Evolutionary conservation across 37 sponge, comb jelly and placozoan species (phyloP), one percentile per base, ranked within the genome.

Genomic region (Oscarella lobularis): DNA sequence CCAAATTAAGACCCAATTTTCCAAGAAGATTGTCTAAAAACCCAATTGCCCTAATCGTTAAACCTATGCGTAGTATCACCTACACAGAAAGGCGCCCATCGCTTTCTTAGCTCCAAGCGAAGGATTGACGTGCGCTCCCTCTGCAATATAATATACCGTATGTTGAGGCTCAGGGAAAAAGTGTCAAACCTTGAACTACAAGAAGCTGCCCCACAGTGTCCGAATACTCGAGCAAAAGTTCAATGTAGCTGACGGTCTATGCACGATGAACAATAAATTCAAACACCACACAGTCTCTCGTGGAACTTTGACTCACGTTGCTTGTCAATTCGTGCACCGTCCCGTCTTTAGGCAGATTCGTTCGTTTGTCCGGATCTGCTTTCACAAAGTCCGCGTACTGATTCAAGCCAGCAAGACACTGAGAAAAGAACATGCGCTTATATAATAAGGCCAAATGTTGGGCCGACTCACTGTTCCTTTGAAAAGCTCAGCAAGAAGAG

Each of bases 281-380:
- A 2, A 5, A 3, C 69, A 32, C 65, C 27, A 54, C 27, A 54
- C n/a, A 48, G 20, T 33, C 35, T 29, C n/a, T 9, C 73, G 20
- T 70, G n/a, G 31, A 4, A 73, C 31, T 73, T n/a, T 76, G 77
- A 35, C 83, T 85, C 38, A 93, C 94, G 54, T 74, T 86, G 77
- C 96, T 95, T 41, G 96, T 95, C 67, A 95, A 78, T 60, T 88
- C 89, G 41, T 95, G 96, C 3, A 95, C 96, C 35, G 96, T 95
- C 0, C 96, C 96, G 71, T 95, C 96, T 66, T 86, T 85, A 2
- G 96, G 96, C 55, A 83, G 69, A 36, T 92, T 89, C 5, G 89
- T 84, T 41, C 73, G 72, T 75, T 84, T 92, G 74, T 92, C 94
- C 20, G 92, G 88, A 66, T 95, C 88, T 14, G 72, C 85, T 84